phyloP scores from a whole-genome alignment of 1,140 invertebrate species.

The Pollicipes pollicipes region DNA sequence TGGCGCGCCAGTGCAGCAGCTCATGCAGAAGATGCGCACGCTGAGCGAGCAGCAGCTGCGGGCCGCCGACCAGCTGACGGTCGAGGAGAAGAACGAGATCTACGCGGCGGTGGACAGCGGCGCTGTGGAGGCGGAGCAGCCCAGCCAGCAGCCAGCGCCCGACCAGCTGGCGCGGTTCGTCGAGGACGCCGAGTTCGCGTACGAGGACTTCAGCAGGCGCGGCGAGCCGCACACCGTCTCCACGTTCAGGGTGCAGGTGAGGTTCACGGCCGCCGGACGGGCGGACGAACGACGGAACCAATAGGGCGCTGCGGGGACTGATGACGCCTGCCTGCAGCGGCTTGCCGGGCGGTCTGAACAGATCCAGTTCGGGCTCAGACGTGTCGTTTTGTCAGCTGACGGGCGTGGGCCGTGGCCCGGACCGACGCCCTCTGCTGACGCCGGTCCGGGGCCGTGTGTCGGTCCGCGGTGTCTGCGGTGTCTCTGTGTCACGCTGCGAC shows the following conservation, averaged over 20 bases:
- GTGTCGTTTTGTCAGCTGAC: too few species aligned
- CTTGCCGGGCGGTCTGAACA: too few species aligned
- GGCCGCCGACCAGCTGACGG: neutral
- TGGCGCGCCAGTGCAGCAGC: conserved; percentile 6
- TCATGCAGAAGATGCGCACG: conserved; percentile 64
- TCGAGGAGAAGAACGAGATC: neutral
- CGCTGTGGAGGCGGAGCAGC: neutral
- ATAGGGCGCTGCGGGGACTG: too few species aligned
- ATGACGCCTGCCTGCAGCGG: too few species aligned
- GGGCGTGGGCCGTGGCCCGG: too few species aligned
- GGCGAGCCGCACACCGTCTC: conserved; percentile 45
- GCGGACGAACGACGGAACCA: too few species aligned
- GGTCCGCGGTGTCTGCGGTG: neutral
- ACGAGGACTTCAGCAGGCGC: conserved; percentile 63
- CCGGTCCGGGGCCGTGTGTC: too few species aligned
- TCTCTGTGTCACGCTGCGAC: neutral
- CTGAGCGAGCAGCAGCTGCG: conserved; percentile 32
- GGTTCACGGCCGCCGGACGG: too few species aligned
- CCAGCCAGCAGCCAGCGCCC: too few species aligned
- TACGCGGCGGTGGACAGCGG: neutral
- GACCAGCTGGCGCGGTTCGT: neutral
- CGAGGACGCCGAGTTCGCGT: conserved; percentile 49
- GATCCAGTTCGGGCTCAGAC: too few species aligned
- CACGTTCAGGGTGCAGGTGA: conserved; percentile 24
- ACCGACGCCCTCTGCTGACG: too few species aligned